Evolutionary conservation across 2,888 invertebrate species (phyloP), one percentile per base, ranked within the genome.

Genomic region (Tiliacea citrago): DNA sequence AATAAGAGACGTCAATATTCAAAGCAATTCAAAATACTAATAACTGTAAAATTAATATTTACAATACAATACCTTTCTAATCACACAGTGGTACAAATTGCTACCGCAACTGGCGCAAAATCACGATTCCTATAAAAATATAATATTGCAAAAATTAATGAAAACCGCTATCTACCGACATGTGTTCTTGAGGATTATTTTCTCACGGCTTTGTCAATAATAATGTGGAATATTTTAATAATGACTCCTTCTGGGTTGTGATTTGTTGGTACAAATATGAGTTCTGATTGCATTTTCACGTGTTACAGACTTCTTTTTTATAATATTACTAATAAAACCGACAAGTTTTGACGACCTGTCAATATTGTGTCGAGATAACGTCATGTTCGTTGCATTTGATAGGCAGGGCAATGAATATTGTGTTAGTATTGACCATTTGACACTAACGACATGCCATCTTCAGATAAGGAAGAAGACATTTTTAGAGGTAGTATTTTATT

Each of bases 101-200:
- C 83, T 68, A 82, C 73, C 83, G 82, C 78, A 71, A 77, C 67
- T 65, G 70, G 61, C 74, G 35, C 74, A 79, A 84, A 84, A 82
- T 81, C 74, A 80, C 63, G 79, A 81, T 83, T 73, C 68, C 58
- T 74, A 82, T 73, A 86, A 84, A 82, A 66, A 73, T 70, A 79
- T 67, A 77, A 89, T 90, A 90, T 91, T 91, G 92, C 92, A 91
- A 91, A 92, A 90, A 86, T 79, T 89, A 88, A 90, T 89, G 86
- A 89, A 87, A 87, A 74, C 63, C 83, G 74, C 82, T 92, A 93
- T 93, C 92, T 88, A 45, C 49, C 74, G 45, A 73, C 90, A 91
- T 83, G 86, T 92, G 92, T 82, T 79, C 79, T 78, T 78, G 74
- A 76, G 78, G 68, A 68, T 74, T 67, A 82, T 86, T 84, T 91